A percentile compares a stretch with the other conserved stretches of the same genome.
Conservation (phyloP, 1,140 invertebrate genomes). For the Brachionus rubens region DNA sequence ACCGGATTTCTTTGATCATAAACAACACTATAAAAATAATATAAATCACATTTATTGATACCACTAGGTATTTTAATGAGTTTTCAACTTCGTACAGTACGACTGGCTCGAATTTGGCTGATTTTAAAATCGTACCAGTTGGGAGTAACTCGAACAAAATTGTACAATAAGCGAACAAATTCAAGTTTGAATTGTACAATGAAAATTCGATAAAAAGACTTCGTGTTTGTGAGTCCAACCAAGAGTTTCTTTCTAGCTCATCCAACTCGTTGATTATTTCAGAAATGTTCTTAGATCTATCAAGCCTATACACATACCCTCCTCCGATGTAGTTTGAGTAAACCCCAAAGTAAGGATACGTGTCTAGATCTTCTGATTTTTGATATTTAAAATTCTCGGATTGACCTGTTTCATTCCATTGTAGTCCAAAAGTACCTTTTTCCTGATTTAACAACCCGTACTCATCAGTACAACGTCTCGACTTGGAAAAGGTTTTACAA, state of each 20-base stretch:
- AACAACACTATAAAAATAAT: slow-evolving; percentile 63
- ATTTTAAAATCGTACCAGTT: slow-evolving; percentile 62
- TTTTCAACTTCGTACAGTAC: slow-evolving; percentile 51
- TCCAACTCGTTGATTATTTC: slow-evolving; percentile 61
- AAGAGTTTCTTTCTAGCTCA: slow-evolving; percentile 61
- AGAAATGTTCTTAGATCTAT: slow-evolving; percentile 52
- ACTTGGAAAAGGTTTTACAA: neutral
- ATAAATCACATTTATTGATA: slow-evolving; percentile 59
- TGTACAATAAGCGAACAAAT: slow-evolving; percentile 63
- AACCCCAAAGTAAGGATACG: slow-evolving; percentile 61
- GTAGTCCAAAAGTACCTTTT: neutral
- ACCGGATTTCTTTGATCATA: slow-evolving; percentile 49
- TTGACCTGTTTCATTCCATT: neutral
- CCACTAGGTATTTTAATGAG: slow-evolving; percentile 53
- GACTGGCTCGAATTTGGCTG: slow-evolving; percentile 62
- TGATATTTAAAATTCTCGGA: neutral
- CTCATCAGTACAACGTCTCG: neutral
- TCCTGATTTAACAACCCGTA: slow-evolving; percentile 29
- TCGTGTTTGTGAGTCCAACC: slow-evolving; percentile 64
- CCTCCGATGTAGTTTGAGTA: slow-evolving; percentile 63
- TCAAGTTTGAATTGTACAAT: slow-evolving; percentile 64
- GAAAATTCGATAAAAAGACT: slow-evolving; percentile 66
- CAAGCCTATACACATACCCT: slow-evolving; percentile 63
- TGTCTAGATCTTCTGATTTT: slow-evolving; percentile 53
- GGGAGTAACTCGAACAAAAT: slow-evolving; percentile 63